Percentiles rank a stretch among this genome's conserved stretches.
These are phyloP conservation scores for Imbricaverruca yamaguchii DNA, from an alignment of 2,888 invertebrate species.

Conservation along the genomic window DNA sequence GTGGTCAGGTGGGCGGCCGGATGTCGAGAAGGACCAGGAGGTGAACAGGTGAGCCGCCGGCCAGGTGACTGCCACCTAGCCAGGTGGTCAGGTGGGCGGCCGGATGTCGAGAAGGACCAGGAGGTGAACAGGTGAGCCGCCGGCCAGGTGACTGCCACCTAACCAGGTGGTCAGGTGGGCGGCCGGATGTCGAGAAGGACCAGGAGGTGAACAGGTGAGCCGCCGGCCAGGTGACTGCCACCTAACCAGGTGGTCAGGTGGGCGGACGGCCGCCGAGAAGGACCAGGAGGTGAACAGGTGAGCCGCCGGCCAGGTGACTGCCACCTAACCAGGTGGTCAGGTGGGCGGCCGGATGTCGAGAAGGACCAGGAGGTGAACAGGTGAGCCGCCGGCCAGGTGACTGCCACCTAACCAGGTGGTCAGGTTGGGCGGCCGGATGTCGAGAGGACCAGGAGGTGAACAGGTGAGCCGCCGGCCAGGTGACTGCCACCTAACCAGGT, in stretches of 20 bases:
- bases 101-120: slow-evolving; percentile 93
- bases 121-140: slow-evolving; percentile 55
- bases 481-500: too few species aligned
- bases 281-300: slow-evolving; percentile 72
- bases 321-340: too few species aligned
- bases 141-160: too few species aligned
- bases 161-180: slow-evolving; percentile 43
- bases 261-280: slow-evolving; percentile 92
- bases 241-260: too few species aligned
- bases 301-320: neutral
- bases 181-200: slow-evolving; percentile 93
- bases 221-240: neutral
- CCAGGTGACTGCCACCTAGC: too few species aligned
- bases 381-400: slow-evolving; percentile 20
- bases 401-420: too few species aligned
- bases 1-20: slow-evolving; percentile 59
- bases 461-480: slow-evolving; percentile 32
- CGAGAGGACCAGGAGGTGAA: slow-evolving; percentile 88
- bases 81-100: slow-evolving; percentile 52
- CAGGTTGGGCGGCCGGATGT: slow-evolving; percentile 71
- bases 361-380: slow-evolving; percentile 84
- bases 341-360: slow-evolving; percentile 82
- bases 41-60: slow-evolving; percentile 46
- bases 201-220: slow-evolving; percentile 64
- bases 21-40: slow-evolving; percentile 94